Evolutionary conservation across 1,140 invertebrate species (phyloP).

Genomic region (Leucophenga varia): DNA sequence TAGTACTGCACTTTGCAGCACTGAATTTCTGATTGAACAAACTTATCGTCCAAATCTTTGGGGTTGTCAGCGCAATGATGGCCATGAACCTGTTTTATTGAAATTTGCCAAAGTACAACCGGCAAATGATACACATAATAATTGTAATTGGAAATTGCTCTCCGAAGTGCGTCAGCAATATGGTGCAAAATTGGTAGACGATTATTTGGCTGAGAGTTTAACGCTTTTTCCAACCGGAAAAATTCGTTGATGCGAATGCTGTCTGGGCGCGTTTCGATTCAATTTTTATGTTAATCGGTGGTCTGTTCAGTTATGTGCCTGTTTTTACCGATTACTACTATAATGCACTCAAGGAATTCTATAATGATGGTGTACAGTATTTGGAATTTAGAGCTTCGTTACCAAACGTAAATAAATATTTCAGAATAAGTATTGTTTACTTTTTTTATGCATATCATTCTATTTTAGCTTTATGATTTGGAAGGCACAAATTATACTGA

Average conservation of each 20-base stretch:
- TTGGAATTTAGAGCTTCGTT: slow-evolving; percentile 67
- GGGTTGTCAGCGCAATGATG: slow-evolving; percentile 57
- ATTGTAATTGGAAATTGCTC: slow-evolving; percentile 62
- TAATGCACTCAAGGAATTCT: slow-evolving; percentile 66
- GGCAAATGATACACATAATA: slow-evolving; percentile 23
- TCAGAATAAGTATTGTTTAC: not conserved
- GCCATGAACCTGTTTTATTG: slow-evolving; percentile 40
- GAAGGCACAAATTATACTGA: slow-evolving; percentile 61
- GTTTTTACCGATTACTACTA: slow-evolving; percentile 70
- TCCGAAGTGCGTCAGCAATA: slow-evolving; percentile 57
- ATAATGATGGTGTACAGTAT: slow-evolving; percentile 75
- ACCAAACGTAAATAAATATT: slow-evolving; percentile 21
- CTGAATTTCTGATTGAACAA: slow-evolving; percentile 66
- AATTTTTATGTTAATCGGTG: slow-evolving; percentile 62
- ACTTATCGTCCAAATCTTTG: slow-evolving; percentile 70
- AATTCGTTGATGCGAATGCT: slow-evolving; percentile 62
- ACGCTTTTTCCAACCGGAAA: slow-evolving; percentile 63
- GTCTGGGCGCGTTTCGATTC: slow-evolving; percentile 68
- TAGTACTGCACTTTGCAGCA: slow-evolving; percentile 64
- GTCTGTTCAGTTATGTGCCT: slow-evolving; percentile 67
- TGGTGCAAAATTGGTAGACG: slow-evolving; percentile 57
- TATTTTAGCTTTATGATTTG: slow-evolving; percentile 61
- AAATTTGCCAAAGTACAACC: slow-evolving; percentile 53
- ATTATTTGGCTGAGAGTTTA: slow-evolving; percentile 60
- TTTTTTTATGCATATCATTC: not conserved